Conservation (phyloP, 2,888 invertebrate genomes). For the Polia nebulosa region DNA sequence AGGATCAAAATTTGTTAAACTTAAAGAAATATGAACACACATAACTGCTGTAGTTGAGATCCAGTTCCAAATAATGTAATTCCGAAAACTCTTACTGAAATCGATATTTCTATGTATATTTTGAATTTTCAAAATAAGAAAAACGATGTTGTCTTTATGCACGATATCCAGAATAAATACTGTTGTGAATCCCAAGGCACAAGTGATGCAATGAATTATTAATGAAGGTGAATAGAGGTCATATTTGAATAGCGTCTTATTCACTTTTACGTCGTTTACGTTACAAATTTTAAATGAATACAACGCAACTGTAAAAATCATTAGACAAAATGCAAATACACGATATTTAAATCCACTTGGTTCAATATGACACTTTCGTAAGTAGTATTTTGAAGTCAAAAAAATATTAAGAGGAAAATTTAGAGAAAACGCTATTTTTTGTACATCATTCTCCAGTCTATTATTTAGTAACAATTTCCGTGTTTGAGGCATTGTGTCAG, state of each 20-base stretch:
- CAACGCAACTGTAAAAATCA: background rate
- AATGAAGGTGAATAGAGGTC: background rate
- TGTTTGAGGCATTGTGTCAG: background rate
- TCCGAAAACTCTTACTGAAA: background rate
- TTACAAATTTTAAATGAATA: background rate
- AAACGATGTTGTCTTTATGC: background rate
- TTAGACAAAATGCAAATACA: conserved; percentile 13
- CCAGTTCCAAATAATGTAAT: conserved; percentile 1
- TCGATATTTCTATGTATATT: background rate
- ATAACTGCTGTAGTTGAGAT: background rate
- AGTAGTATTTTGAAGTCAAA: conserved; percentile 8
- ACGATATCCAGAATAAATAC: background rate
- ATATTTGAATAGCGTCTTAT: conserved; percentile 6
- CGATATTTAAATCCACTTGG: conserved; percentile 5
- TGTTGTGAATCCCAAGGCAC: background rate
- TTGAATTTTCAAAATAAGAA: background rate
- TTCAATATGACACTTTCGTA: background rate
- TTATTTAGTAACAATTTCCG: background rate
- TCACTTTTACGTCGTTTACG: background rate
- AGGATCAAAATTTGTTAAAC: background rate
- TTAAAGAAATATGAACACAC: background rate
- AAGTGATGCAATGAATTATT: background rate
- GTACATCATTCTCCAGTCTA: background rate
- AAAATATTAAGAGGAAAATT: conserved; percentile 9
- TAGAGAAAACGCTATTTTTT: background rate